Conservation (phyloP, 2,888 invertebrate genomes). For the Rhingia campestris region DNA sequence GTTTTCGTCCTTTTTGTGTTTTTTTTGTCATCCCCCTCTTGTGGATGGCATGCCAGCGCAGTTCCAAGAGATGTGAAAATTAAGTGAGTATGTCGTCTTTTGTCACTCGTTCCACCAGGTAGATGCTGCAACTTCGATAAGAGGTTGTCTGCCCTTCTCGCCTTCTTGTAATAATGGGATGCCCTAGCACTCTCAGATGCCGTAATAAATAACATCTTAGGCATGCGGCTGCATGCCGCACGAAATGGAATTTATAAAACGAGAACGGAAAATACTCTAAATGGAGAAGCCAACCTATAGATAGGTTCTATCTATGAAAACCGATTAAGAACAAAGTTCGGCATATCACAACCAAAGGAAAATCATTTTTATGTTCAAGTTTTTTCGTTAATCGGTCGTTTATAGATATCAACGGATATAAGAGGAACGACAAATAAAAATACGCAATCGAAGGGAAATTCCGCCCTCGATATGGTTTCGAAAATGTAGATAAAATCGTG, state of each 20-base stretch:
- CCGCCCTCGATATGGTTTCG: conserved; percentile 8
- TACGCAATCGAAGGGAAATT: conserved; percentile 32
- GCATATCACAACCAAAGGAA: background rate
- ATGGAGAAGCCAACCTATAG: background rate
- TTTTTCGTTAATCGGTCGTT: conserved; percentile 55
- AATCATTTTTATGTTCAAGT: conserved; percentile 24
- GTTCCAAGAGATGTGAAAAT: conserved; percentile 34
- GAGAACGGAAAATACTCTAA: background rate
- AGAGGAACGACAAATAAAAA: conserved; percentile 3
- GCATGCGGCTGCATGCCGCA: conserved; percentile 61
- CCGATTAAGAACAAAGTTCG: conserved; percentile 17
- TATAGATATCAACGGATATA: conserved; percentile 35
- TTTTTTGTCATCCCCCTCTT: conserved; percentile 24
- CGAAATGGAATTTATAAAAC: conserved; percentile 21
- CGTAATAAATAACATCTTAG: conserved; percentile 57
- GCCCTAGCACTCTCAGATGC: conserved; percentile 18
- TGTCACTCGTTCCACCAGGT: conserved; percentile 64
- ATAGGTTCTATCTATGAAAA: conserved; percentile 9
- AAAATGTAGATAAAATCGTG: conserved; percentile 36
- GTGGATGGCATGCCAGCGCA: conserved; percentile 10
- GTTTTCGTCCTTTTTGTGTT: conserved; percentile 52
- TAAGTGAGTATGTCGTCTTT: conserved; percentile 60
- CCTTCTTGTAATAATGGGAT: conserved; percentile 18
- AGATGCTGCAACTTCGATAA: conserved; percentile 55
- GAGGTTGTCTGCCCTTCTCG: conserved; percentile 11